Evolutionary conservation across 2,113 vertebrate species (phyloP).

Genomic region (Lathamus discolor): DNA sequence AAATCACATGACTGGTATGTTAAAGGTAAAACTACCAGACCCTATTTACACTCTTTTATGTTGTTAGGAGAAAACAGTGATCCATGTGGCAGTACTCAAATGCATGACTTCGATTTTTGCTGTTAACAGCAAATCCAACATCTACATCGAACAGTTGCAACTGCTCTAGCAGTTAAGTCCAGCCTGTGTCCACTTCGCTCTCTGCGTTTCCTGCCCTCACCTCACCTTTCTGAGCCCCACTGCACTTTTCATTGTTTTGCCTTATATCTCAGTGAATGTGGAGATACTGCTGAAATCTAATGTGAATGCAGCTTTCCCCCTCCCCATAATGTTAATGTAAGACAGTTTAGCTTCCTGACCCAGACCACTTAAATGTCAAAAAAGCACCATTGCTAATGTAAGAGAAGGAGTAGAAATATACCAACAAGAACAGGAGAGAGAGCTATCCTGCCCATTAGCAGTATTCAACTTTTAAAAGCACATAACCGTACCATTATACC

Average conservation of each 20-base stretch:
- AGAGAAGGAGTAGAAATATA: neutral
- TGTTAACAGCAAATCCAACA: neutral
- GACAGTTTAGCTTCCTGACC: neutral
- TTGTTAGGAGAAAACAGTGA: neutral
- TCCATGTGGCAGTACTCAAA: neutral
- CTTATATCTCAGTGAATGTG: neutral
- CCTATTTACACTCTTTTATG: neutral
- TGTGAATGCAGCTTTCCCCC: neutral
- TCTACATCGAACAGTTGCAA: neutral
- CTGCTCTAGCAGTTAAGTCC: neutral
- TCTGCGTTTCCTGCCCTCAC: neutral
- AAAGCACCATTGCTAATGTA: neutral
- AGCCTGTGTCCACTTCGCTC: neutral
- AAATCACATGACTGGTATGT: neutral
- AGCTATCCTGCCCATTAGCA: neutral
- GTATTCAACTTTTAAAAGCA: neutral
- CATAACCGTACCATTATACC: neutral
- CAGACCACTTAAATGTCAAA: neutral
- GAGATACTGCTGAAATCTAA: neutral
- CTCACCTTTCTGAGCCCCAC: neutral
- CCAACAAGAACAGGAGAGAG: neutral
- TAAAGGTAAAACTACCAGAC: neutral
- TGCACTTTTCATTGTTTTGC: neutral
- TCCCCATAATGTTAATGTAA: fast-evolving
- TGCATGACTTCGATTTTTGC: neutral